Conservation (phyloP, 1,140 invertebrate species). For the Panulirus ornatus region DNA sequence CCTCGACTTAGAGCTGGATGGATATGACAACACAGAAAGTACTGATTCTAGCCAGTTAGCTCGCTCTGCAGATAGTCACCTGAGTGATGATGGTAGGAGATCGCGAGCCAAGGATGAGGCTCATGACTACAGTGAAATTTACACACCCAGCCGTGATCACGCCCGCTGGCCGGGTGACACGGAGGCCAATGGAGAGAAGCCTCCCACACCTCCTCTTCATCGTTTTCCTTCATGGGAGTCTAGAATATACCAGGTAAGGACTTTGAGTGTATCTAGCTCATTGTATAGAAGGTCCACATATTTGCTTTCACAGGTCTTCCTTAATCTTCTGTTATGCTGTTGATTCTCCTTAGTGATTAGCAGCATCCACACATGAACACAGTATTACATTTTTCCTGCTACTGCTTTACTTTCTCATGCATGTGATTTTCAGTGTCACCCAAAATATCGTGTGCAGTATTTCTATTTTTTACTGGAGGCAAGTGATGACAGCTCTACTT, state of each 20-base stretch:
- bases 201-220: conserved; percentile 93
- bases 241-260: conserved; percentile 90
- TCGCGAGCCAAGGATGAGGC: conserved; percentile 66
- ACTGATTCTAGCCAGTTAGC: conserved; percentile 65
- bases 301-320: too few species aligned
- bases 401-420: too few species aligned
- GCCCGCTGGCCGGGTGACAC: conserved; percentile 79
- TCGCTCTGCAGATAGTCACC: conserved; percentile 56
- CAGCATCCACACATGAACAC: too few species aligned
- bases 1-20: conserved; percentile 78
- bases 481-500: too few species aligned
- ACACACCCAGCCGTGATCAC: conserved; percentile 90
- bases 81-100: conserved; percentile 54
- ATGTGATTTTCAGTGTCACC: too few species aligned
- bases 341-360: too few species aligned
- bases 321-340: too few species aligned
- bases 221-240: conserved; percentile 94
- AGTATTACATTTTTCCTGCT: too few species aligned
- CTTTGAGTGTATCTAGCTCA: too few species aligned
- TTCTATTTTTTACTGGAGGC: too few species aligned
- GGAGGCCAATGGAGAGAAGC: conserved; percentile 80
- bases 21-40: conserved; percentile 67
- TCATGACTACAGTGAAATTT: conserved; percentile 95
- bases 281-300: too few species aligned
- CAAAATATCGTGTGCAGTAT: too few species aligned